Evolutionary conservation across 2,797 vertebrate genomes (phyloP), one percentile per base, ranked within the genome.

Genomic region (Sternotherus odoratus): DNA sequence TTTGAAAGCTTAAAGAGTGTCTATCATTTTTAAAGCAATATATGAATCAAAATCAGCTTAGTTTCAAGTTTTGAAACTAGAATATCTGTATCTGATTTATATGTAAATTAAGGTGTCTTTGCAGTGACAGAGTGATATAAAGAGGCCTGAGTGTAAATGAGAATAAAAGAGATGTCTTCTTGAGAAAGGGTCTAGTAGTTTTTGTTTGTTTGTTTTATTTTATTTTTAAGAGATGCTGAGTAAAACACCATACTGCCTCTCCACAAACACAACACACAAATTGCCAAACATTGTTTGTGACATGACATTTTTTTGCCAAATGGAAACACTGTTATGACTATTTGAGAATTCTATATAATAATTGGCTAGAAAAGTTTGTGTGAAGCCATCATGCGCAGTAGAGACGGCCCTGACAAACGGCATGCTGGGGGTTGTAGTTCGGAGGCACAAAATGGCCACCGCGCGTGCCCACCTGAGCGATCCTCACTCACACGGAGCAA

Each of bases 251-350:
- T 56, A 39, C 60, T 0, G 0, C 4, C 46, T 78, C 48, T 3
- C 11, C 21, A 23, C 2, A 79, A 84, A 79, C 36, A 10, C 16
- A 63, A n/a, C 39, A 57, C 1, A 33, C 2, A 50, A 78, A 77
- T 28, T 82, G 4, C 1, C 10, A 85, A 86, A 77, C 2, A 0
- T 13, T 72, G 1, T 0, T 46, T 89, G 80, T 4, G 43, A 8
- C 1, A 2, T 33, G 75, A 19, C 0, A 7, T 49, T 5, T 81
- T 81, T 30, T 63, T 12, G 15, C 10, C 75, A 51, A 51, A 51
- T 21, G 1, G 0, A 4, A 43, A 12, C 54, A 79, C 63, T 3
- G 3, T 21, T 46, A n/a, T 9, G 13, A 16, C 4, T 15, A 1
- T 12, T 5, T 54, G 8, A 74, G 2, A 24, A 24, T 48, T 5